phyloP scores from a whole-genome alignment of 1,140 invertebrate species.

The Matsumurasca onukii region DNA sequence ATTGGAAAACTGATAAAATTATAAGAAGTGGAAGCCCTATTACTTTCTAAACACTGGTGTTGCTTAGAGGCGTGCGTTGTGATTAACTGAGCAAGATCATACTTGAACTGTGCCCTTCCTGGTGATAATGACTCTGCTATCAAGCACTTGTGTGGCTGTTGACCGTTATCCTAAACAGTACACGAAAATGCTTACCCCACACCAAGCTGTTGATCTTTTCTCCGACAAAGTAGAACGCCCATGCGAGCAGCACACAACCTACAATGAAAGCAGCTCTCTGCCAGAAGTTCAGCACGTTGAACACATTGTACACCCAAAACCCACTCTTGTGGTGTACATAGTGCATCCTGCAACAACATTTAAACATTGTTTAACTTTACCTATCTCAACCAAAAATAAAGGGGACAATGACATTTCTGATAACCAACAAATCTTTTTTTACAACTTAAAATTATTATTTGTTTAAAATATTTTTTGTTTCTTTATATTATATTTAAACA shows the following conservation, averaged over 20 bases:
- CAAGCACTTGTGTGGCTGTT: no score
- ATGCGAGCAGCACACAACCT: slow-evolving; percentile 56
- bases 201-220: slow-evolving; percentile 67
- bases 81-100: no score
- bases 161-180: no score
- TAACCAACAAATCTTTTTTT: no score
- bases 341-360: slow-evolving; percentile 67
- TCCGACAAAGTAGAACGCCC: slow-evolving; percentile 65
- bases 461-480: no score
- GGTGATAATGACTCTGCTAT: neutral
- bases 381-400: neutral
- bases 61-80: no score
- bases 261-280: slow-evolving; percentile 71
- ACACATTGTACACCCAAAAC: slow-evolving; percentile 85
- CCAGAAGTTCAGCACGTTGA: slow-evolving; percentile 70
- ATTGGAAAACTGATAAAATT: no score
- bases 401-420: no score
- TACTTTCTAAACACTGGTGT: no score
- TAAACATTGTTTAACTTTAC: neutral
- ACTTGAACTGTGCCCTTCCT: neutral
- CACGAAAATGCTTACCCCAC: slow-evolving; percentile 69
- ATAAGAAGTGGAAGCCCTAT: no score
- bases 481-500: no score
- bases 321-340: slow-evolving; percentile 69
- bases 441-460: no score